Base-by-base conservation (phyloP, 2,888 invertebrate genomes). In the Cistogaster globosa region DNA sequence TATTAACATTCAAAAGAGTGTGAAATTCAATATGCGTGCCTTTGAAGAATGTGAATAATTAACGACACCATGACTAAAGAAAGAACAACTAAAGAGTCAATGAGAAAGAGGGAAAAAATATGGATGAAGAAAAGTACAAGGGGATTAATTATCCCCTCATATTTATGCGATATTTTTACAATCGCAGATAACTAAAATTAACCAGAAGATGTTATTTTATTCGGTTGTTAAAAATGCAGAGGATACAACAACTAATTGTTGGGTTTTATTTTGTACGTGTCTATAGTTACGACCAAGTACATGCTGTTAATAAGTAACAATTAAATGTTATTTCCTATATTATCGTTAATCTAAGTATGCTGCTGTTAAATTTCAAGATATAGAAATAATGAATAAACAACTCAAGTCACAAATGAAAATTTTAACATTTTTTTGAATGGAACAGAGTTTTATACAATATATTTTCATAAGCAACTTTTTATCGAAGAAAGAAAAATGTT, bases 11-110 rank as follows among this genome's bases (percentile, higher is more conserved):
- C 63, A 62, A 83, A 83, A 74, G 79, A 78, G 79, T 85, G 82
- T 85, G 85, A 85, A 85, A 85, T 75, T 85, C 58, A 82, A 85
- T 85, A 85, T 79, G 78, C 85, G 74, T 82, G 74, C 78, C 65
- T 85, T 82, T 82, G 71, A 85, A 82, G 82, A 85, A 79, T 78
- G 53, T 20, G n/a, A 48, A 85, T 79, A 85, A 82, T 85, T 82
- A 85, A 71, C 65, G 48, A 77, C 76, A 71, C 65, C 71, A 32
- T 65, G 18, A 38, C 16, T n/a, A 48, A 48, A 18, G n/a, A 48
- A 58, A 38, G 11, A 26, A 38, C 14, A 57, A 32, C 8, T 12
- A 32, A 60, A 69, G 12, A n/a, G 58, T 16, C 32, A 76, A 53
- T 53, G 53, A 78, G 45, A 78, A 71, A 62, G 63, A 55, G 14